Base-by-base conservation (phyloP, 2,888 invertebrate genomes). In the Drosophila stalkeri region DNA sequence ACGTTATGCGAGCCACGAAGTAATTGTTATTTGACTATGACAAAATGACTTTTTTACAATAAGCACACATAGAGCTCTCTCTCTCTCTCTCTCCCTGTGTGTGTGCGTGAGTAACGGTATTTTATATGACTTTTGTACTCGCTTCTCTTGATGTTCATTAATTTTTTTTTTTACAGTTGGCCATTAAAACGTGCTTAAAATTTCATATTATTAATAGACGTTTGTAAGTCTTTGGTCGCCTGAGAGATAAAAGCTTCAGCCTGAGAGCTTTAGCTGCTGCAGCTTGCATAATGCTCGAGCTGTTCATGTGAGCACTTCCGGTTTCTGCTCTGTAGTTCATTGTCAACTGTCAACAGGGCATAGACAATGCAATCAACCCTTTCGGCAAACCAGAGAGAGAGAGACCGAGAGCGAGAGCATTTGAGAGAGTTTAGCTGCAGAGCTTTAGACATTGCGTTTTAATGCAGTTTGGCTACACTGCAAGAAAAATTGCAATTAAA, bases 21-120 rank as follows among this genome's bases (percentile, higher is more conserved):
- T 56, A 78, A 71, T 77, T 71, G 70, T 71, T 64, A 74, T 69
- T 86, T 86, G 64, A 67, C 81, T 86, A 89, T 81, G 85, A 84
- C 88, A 89, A 87, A 89, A 85, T 87, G 68, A 43, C 64, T 72
- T 74, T 33, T 75, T 81, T 73, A 65, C 72, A 67, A 68, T 74
- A 64, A 69, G 20, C 37, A 56, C 39, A 62, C 23, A 33, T 23
- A 23, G 23, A 27, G 27, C 6, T 27, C 27, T 27, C 35, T 14
- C 37, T 12, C 6, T 35, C 8, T 20, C 20, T 14, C 37, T 12
- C 6, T 35, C 8, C 16, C 20, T 35, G n/a, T 5, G n/a, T 37
- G 54, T 6, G 54, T 54, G 27, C 27, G 55, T 55, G 14, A 43
- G 63, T 77, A 80, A 78, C 74, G 79, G 78, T 79, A 82, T 64